These are phyloP conservation scores for Clitarchus hookeri DNA, from an alignment of 2,888 invertebrate species.

Conservation along the genomic window DNA sequence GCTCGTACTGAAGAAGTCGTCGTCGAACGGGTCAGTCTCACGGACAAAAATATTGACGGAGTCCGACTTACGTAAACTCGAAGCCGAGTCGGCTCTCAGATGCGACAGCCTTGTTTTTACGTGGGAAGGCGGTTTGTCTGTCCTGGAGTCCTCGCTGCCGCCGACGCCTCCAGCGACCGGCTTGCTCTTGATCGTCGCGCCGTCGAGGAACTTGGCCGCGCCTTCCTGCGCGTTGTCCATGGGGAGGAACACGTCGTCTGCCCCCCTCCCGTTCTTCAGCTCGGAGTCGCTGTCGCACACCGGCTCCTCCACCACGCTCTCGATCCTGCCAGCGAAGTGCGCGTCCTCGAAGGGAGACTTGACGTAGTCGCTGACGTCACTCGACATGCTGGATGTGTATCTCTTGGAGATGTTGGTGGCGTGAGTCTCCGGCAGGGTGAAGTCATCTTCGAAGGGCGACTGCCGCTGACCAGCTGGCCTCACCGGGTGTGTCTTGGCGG, in stretches of 20 bases:
- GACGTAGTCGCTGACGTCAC: conserved; percentile 47
- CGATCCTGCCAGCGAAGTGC: conserved; percentile 33
- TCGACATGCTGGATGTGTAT: conserved; percentile 46
- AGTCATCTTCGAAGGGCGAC: conserved; percentile 73
- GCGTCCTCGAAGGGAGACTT: conserved; percentile 43
- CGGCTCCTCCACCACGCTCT: conserved; percentile 40
- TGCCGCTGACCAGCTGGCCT: conserved; percentile 49
- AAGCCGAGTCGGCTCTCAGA: conserved; percentile 43
- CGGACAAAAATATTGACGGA: conserved; percentile 88
- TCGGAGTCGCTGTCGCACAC: conserved; percentile 35
- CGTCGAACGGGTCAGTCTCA: conserved; percentile 86
- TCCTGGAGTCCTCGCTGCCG: conserved; percentile 44
- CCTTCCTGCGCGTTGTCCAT: conserved; percentile 40
- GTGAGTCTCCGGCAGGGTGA: conserved; percentile 54
- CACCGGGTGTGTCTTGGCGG: conserved; percentile 26
- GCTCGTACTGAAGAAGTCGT: conserved; percentile 73
- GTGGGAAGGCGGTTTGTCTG: conserved; percentile 45
- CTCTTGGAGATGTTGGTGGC: conserved; percentile 28
- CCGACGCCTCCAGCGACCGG: conserved; percentile 23
- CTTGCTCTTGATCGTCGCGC: conserved; percentile 29
- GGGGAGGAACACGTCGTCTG: conserved; percentile 45
- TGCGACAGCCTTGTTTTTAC: conserved; percentile 37
- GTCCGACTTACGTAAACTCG: conserved; percentile 71
- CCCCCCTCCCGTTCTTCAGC: conserved; percentile 39
- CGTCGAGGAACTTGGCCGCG: conserved; percentile 32